phyloP scores from a whole-genome alignment of 2,888 invertebrate genomes.

The Eilema caniola region DNA sequence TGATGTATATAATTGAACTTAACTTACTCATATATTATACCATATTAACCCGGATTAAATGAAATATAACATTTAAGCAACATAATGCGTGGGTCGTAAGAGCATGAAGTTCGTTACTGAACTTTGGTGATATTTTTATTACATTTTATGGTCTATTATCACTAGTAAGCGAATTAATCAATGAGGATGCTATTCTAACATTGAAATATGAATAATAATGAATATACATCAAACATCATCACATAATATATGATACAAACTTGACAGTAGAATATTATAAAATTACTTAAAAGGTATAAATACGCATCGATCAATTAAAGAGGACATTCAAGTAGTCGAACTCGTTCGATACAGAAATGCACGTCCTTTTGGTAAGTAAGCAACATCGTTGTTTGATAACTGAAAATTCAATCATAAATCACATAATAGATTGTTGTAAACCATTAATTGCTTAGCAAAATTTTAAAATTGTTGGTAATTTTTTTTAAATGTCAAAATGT shows the following conservation, averaged over 20 bases:
- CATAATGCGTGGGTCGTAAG: not conserved
- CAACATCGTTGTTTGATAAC: too few species aligned
- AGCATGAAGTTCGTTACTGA: not conserved
- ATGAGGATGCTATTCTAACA: slow-evolving; percentile 49
- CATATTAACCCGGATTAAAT: too few species aligned
- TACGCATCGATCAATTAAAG: slow-evolving; percentile 72
- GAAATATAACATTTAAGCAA: not conserved
- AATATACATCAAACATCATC: slow-evolving; percentile 67
- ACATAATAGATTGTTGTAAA: not conserved
- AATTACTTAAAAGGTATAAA: slow-evolving; percentile 82
- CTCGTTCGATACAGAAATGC: slow-evolving; percentile 77
- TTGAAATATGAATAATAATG: slow-evolving; percentile 73
- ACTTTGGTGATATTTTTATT: not conserved
- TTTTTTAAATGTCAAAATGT: too few species aligned
- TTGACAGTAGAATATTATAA: slow-evolving; percentile 69
- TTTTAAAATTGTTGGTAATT: not conserved
- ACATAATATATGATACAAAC: slow-evolving; percentile 78
- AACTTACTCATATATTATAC: too few species aligned
- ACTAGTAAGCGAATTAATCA: slow-evolving; percentile 39
- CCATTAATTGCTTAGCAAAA: not conserved
- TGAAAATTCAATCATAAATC: too few species aligned
- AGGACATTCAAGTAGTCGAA: slow-evolving; percentile 75
- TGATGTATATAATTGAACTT: too few species aligned
- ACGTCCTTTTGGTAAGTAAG: slow-evolving; percentile 74
- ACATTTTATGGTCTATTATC: slow-evolving; percentile 9